Evolutionary conservation across 30 jellyfish, hydroid and myxozoan species (phyloP).

Genomic region (Pseudorhiza aurosa): DNA sequence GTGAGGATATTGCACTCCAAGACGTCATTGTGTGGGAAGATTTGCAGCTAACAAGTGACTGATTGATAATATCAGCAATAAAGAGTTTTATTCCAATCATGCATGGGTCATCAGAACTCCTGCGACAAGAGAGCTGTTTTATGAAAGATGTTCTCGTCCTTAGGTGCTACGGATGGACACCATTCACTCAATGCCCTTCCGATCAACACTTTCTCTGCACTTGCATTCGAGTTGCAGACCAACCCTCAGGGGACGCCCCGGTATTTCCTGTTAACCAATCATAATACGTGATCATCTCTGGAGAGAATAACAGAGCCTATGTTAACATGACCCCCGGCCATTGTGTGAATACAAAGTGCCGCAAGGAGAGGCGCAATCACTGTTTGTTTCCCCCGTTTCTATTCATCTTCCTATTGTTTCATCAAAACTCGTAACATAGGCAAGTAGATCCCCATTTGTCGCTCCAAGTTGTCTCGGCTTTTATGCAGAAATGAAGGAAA

Average conservation of each 20-base stretch:
- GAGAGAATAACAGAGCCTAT: not conserved
- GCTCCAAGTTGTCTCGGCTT: too few relatives aligned
- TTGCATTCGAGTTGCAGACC: slow-evolving; percentile 57
- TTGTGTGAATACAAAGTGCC: slow-evolving; percentile 13
- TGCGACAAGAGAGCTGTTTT: not conserved
- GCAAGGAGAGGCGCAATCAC: not conserved
- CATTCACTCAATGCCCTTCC: not conserved
- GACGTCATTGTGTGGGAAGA: too few relatives aligned
- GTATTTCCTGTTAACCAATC: slow-evolving; percentile 76
- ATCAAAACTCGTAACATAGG: too few relatives aligned
- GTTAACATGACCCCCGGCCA: slow-evolving; percentile 15
- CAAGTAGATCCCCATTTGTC: too few relatives aligned
- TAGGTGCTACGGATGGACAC: not conserved
- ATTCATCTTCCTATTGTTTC: too few relatives aligned
- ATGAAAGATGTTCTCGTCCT: not conserved
- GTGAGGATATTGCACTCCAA: too few relatives aligned
- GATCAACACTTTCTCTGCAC: slow-evolving; percentile 16
- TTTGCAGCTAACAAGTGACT: too few relatives aligned
- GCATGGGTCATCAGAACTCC: not conserved
- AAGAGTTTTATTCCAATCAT: not conserved
- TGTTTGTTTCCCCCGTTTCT: slow-evolving; percentile 30
- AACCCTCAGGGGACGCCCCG: slow-evolving; percentile 87
- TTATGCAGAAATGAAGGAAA: too few relatives aligned
- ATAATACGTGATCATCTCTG: slow-evolving; percentile 17
- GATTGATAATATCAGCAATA: not conserved